Conservation (phyloP, 2,888 invertebrate species). For the Drosophila macrospina region DNA sequence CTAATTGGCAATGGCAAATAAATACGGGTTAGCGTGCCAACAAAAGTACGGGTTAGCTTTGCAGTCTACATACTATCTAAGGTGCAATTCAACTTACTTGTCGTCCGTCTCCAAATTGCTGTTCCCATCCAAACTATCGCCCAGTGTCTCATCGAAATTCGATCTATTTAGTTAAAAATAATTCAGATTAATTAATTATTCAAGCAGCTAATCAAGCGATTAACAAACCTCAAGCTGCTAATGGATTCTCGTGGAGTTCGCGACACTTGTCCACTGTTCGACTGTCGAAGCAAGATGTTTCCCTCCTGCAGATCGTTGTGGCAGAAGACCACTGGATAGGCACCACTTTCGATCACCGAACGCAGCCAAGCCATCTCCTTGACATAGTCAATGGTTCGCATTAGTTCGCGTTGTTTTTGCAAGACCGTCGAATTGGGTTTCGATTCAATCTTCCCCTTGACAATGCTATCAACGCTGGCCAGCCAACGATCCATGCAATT, state of each 20-base stretch:
- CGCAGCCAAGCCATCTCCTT: constrained; percentile 90
- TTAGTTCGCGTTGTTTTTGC: constrained; percentile 66
- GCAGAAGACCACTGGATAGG: constrained; percentile 95
- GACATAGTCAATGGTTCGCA: constrained; percentile 87
- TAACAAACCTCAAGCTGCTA: constrained; percentile 68
- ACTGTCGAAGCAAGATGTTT: constrained; percentile 87
- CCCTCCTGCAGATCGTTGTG: constrained; percentile 98
- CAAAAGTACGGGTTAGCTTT: constrained; percentile 41
- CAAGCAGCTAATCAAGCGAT: neutral
- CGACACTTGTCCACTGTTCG: constrained; percentile 35
- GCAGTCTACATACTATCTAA: neutral
- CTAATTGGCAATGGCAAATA: constrained; percentile 46
- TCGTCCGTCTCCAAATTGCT: constrained; percentile 64
- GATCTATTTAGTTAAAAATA: constrained; percentile 41
- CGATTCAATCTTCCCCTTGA: constrained; percentile 79
- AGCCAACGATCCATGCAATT: constrained; percentile 94
- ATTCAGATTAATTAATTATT: neutral
- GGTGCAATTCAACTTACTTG: constrained; percentile 51
- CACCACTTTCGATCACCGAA: constrained; percentile 87
- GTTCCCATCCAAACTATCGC: constrained; percentile 70
- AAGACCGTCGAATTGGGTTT: constrained; percentile 81
- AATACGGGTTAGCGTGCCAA: constrained; percentile 62
- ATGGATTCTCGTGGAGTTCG: constrained; percentile 67
- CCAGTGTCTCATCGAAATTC: constrained; percentile 71
- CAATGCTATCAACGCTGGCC: constrained; percentile 86